Conservation (phyloP, 2,113 vertebrate genomes). For the Lophura nycthemera region DNA sequence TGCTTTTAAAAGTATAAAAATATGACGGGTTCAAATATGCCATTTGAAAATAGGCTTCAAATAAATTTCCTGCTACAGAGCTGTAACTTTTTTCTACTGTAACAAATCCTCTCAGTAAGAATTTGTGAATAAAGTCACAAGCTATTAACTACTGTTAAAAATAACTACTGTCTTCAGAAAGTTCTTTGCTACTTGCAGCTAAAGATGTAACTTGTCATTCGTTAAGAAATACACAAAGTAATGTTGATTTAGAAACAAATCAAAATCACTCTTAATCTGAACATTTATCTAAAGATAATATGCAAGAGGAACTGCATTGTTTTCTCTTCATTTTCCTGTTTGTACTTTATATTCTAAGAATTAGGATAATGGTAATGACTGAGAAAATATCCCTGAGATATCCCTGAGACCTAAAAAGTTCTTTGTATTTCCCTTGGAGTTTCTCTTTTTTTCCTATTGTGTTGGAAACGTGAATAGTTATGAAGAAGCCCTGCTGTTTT, state of each 20-base stretch:
- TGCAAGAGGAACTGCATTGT: neutral
- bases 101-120: neutral
- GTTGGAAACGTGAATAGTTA: neutral
- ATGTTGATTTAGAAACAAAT: neutral
- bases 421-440: neutral
- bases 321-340: neutral
- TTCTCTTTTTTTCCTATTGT: neutral
- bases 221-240: neutral
- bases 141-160: constrained; percentile 16
- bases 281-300: neutral
- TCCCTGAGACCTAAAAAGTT: neutral
- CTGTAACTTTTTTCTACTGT: neutral
- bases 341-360: neutral
- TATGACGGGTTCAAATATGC: constrained; percentile 1
- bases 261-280: neutral
- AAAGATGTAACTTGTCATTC: neutral
- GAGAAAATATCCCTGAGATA: neutral
- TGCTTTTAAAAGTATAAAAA: constrained; percentile 25
- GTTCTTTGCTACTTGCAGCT: neutral
- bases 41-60: constrained; percentile 50
- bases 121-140: neutral
- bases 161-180: neutral
- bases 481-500: neutral
- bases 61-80: neutral
- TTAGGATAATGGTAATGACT: neutral